A percentile compares a stretch with the other conserved stretches of the same genome.
Conservation (phyloP, 2,888 invertebrate genomes). For the Caenorhabditis auriculariae region DNA sequence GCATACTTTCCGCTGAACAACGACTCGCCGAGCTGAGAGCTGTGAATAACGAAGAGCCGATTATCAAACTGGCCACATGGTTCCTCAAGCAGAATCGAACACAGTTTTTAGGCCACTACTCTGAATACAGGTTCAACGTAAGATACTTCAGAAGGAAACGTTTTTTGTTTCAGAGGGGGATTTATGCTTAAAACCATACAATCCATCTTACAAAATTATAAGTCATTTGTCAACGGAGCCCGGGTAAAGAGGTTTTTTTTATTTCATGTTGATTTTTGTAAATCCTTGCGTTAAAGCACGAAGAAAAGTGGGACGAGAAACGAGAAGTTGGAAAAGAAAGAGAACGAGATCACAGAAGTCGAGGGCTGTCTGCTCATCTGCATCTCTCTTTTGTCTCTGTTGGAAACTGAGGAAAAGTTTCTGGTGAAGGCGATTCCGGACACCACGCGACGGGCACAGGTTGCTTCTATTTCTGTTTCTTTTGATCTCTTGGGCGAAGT, state of each 20-base stretch:
- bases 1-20: background rate
- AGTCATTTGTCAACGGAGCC: constrained; percentile 8
- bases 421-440: constrained; percentile 41
- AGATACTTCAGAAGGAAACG: background rate
- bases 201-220: constrained; percentile 25
- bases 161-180: constrained; percentile 14
- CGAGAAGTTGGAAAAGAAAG: constrained; percentile 14
- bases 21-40: constrained; percentile 17
- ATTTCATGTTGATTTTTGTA: background rate
- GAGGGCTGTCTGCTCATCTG: constrained; percentile 30
- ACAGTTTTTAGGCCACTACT: constrained; percentile 35
- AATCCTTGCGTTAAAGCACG: background rate
- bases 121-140: constrained; percentile 40
- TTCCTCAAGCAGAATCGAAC: constrained; percentile 32
- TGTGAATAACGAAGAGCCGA: constrained; percentile 23
- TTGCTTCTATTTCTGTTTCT: background rate
- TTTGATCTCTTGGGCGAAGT: no score
- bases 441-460: constrained; percentile 37
- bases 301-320: background rate
- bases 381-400: constrained; percentile 24
- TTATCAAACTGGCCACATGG: constrained; percentile 44
- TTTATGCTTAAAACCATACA: constrained; percentile 31
- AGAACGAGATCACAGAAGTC: constrained; percentile 19
- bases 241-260: constrained; percentile 12
- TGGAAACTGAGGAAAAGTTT: constrained; percentile 34